Conservation (phyloP, 2,113 vertebrate genomes). For the Todiramphus chloris region DNA sequence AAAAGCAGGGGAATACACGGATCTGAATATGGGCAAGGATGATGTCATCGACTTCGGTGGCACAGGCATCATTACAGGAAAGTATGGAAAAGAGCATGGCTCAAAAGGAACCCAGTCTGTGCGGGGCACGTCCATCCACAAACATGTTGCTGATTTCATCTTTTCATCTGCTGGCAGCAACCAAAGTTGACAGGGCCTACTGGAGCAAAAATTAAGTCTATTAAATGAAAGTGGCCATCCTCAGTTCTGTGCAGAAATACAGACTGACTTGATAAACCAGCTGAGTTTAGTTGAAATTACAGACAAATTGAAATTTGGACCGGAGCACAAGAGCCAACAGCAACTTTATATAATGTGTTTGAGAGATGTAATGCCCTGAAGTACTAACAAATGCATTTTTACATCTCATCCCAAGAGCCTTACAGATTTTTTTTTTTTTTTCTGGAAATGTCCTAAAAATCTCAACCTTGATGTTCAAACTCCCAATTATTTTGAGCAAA, state of each 20-base stretch:
- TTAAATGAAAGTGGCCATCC: neutral
- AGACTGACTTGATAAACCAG: neutral
- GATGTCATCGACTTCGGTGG: rapidly evolving
- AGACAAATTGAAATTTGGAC: neutral
- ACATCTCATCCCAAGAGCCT: neutral
- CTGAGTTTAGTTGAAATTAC: neutral
- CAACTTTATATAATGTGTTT: neutral
- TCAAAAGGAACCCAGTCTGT: neutral
- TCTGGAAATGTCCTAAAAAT: conserved; percentile 32
- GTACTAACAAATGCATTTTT: conserved; percentile 2
- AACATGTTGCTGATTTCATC: neutral
- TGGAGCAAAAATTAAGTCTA: neutral
- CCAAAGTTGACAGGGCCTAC: neutral
- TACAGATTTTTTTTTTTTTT: neutral
- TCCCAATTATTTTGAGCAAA: conserved; percentile 49
- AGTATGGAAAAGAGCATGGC: neutral
- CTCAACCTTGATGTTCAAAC: conserved; percentile 28
- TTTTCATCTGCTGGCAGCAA: neutral
- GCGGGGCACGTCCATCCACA: neutral
- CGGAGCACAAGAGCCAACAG: neutral
- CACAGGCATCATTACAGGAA: neutral
- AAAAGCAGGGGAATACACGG: neutral
- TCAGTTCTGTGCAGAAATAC: neutral
- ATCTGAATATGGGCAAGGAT: neutral
- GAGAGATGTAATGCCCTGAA: neutral